Base-by-base conservation (phyloP, 2,888 invertebrate genomes). In the Drosophila eohydei region DNA sequence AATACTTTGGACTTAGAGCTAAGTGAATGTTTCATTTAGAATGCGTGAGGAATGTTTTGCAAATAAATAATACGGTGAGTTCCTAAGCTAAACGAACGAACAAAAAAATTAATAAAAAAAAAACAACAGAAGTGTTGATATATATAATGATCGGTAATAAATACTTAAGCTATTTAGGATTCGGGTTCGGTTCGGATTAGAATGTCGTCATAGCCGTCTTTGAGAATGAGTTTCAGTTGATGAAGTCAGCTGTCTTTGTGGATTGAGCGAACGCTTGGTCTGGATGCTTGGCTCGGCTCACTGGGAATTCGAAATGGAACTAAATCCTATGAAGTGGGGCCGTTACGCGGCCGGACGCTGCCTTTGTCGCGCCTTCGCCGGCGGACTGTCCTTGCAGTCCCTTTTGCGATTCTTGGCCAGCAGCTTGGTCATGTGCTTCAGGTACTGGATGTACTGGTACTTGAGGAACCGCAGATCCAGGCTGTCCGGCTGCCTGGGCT, bases 401-500 rank as follows among this genome's bases (percentile, higher is more conserved):
- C 12, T 34, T 34, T 71, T 43, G 50, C 80, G 73, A 63, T 88
- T 74, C 1, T 28, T 50, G 32, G 73, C 62, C 56, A 91, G 61
- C 26, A 83, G 48, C 62, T 83, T 76, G 4, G 80, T 70, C 43
- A 90, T 58, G 4, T 80, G 73, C 43, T 79, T 80, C 46, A 91
- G 21, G 51, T 81, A 91, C 60, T 68, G 41, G 0, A 77, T 60
- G 48, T 88, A 92, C 12, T 83, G 72, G 21, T 72, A 74, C 57
- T 92, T 91, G 3, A 82, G 74, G 51, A 90, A 90, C 44, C 82
- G 72, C 3, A 84, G 74, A 58, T 92, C 91, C 51, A 88, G 38
- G 2, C 58, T n/a, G 4, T 59, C 26, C n/a, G 62, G 66, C 28
- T 44, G 36, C 0, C 32, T 48, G 1, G 87, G 71, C 40, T 9